Evolutionary conservation across 2,888 invertebrate genomes (phyloP), one percentile per base, ranked within the genome.

Genomic region (Limnephilus rhombicus): DNA sequence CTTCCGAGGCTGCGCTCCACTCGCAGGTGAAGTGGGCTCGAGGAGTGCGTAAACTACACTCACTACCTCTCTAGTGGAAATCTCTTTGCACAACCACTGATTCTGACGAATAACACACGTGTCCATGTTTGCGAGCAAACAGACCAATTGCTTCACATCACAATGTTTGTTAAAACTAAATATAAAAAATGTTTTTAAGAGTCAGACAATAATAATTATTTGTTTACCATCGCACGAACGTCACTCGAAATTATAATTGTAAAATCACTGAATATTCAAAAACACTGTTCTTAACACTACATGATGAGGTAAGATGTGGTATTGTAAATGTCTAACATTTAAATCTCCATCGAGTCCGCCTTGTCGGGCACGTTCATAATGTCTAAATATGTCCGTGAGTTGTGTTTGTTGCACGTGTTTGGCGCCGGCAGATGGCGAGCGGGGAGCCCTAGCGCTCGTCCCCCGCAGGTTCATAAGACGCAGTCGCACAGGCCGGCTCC

Each of bases 281-380:
- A 92, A 89, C 91, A 93, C 92, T 92, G 85, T 89, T 92, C 82
- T 90, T 91, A 93, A 91, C 91, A 92, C 92, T 93, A 93, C 68
- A 94, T 94, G 94, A 95, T 95, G 95, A 95, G 95, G 95, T 95
- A 95, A 94, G 95, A 94, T 94, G 94, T 95, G 95, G 95, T 95
- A 93, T 94, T 90, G 81, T 89, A 91, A 91, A 87, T 89, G 83
- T 31, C 45, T 31, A 83, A 83, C 89, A 29, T 41, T 91, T 81
- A 41, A 90, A 68, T 68, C 37, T 89, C 85, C 85, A 92, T 90
- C 29, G 31, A 37, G 85, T 80, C 81, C 24, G 9, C 81, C 34
- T 88, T 45, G 41, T 41, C 83, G 18, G 34, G 41, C 83, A 83
- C 83, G 37, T 83, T 83, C 18, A 83, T 83, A 83, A 83, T 37